Percentiles rank a stretch among this genome's conserved stretches.
These are phyloP conservation scores for Mechanitis mazaeus DNA, from an alignment of 2,888 invertebrate species.

Conservation along the genomic window DNA sequence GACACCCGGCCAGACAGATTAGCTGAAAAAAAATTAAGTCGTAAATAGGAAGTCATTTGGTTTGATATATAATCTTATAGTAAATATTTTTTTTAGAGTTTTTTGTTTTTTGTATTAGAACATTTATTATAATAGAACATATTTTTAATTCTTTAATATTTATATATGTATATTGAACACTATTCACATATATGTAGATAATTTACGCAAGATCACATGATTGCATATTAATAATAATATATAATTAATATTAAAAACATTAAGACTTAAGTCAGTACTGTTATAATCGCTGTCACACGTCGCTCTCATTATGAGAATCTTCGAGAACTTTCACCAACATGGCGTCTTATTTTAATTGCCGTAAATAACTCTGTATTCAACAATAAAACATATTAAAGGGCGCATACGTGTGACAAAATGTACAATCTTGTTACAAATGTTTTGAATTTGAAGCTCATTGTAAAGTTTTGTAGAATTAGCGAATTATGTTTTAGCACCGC, in stretches of 20 bases:
- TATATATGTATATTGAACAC: no score
- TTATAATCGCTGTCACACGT: constrained; percentile 38
- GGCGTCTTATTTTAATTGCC: constrained; percentile 52
- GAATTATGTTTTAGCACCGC: neutral
- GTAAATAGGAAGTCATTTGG: no score
- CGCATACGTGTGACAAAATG: constrained; percentile 38
- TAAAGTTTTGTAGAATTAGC: constrained; percentile 7
- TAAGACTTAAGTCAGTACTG: constrained; percentile 13
- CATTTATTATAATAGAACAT: no score
- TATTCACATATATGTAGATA: no score
- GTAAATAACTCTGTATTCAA: constrained; percentile 40
- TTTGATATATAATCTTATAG: no score
- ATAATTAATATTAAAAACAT: neutral
- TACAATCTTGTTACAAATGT: constrained; percentile 21
- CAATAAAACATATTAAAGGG: constrained; percentile 48
- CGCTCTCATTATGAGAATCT: constrained; percentile 51
- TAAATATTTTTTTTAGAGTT: no score
- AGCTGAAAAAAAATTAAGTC: neutral
- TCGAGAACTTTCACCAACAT: constrained; percentile 50
- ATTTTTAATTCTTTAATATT: no score
- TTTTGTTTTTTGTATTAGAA: no score
- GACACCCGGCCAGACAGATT: constrained; percentile 10
- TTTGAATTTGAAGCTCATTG: constrained; percentile 16
- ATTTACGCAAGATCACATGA: no score
- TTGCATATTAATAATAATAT: neutral